These are phyloP conservation scores for Fistularia tabacaria DNA, from an alignment of 2,797 vertebrate genomes.

Conservation along the genomic window DNA sequence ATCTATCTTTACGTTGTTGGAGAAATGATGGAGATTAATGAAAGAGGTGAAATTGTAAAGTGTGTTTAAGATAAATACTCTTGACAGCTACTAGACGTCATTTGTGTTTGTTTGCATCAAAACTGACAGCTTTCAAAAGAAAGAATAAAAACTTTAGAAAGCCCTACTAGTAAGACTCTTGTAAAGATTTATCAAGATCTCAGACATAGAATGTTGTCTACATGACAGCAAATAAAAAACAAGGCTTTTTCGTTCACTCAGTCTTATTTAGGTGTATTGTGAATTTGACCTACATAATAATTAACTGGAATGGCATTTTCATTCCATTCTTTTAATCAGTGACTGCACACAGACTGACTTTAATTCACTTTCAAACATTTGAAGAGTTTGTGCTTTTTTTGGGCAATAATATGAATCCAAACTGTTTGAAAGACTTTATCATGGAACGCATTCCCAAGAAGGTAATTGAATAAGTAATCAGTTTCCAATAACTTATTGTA, in stretches of 20 bases:
- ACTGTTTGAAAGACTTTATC: too few species aligned
- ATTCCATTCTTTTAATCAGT: neutral
- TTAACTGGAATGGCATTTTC: neutral
- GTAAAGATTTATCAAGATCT: too few species aligned
- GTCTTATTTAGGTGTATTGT: conserved; percentile 7
- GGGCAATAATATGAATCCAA: too few species aligned
- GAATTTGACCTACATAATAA: neutral
- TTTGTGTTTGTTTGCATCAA: conserved; percentile 5
- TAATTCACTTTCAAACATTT: neutral
- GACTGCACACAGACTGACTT: neutral
- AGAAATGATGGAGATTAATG: conserved; percentile 17
- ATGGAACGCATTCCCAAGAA: neutral
- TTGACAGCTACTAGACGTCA: conserved; percentile 14
- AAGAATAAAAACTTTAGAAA: too few species aligned
- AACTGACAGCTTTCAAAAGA: conserved; percentile 18
- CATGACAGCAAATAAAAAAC: neutral
- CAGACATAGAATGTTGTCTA: neutral
- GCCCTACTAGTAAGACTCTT: too few species aligned
- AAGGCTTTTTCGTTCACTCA: conserved; percentile 17
- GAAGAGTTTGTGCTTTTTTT: neutral
- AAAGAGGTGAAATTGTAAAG: neutral
- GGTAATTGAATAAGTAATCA: too few species aligned
- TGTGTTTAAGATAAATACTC: conserved; percentile 9
- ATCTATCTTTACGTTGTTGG: conserved; percentile 2
- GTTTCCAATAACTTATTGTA: too few species aligned